phyloP scores from a whole-genome alignment of 2,113 vertebrate species.

The Morone chrysops region DNA sequence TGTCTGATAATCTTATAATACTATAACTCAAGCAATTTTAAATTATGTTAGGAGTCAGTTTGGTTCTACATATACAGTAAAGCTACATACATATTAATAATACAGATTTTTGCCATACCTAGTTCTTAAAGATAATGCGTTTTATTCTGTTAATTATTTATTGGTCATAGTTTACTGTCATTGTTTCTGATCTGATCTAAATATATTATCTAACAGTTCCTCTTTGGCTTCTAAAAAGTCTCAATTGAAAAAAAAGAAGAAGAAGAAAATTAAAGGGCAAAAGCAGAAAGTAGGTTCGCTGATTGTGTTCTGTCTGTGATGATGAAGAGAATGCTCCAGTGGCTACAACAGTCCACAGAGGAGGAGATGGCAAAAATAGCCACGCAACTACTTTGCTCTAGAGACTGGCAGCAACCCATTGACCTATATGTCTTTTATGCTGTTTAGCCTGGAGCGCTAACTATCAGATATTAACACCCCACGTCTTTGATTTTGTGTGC shows the following conservation, averaged over 20 bases:
- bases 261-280: conserved; percentile 36
- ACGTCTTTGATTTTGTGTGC: conserved; percentile 70
- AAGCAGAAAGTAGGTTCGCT: conserved; percentile 58
- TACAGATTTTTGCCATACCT: background rate
- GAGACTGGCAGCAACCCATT: conserved; percentile 77
- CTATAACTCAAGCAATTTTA: background rate
- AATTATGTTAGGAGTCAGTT: background rate
- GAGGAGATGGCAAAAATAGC: conserved; percentile 73
- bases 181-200: conserved; percentile 4
- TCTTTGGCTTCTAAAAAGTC: conserved; percentile 6
- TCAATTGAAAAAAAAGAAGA: background rate
- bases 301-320: conserved; percentile 70
- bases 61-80: background rate
- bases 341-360: conserved; percentile 63
- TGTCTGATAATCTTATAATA: conserved; percentile 3
- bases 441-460: conserved; percentile 72
- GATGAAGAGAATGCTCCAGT: conserved; percentile 74
- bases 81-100: background rate
- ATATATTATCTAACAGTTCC: conserved; percentile 10
- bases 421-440: conserved; percentile 80
- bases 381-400: conserved; percentile 52
- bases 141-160: background rate
- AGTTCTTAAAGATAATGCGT: background rate
- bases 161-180: background rate
- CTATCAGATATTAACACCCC: conserved; percentile 79